phyloP scores from a whole-genome alignment of 2,888 invertebrate genomes.

The Apamea crenata region DNA sequence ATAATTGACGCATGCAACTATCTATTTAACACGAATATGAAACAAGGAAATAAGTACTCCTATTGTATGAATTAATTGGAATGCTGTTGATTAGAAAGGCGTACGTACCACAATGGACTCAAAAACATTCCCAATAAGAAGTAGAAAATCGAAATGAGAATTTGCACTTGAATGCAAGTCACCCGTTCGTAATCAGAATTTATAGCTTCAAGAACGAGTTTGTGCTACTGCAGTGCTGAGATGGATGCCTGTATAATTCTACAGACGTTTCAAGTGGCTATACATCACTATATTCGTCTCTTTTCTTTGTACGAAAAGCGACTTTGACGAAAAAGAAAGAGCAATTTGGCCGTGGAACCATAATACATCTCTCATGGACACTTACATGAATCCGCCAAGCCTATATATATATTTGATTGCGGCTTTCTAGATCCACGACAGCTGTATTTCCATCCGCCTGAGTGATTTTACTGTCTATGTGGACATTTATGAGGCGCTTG shows the following conservation, averaged over 20 bases:
- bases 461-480: slow-evolving; percentile 41
- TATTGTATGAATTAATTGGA: slow-evolving; percentile 41
- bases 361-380: slow-evolving; percentile 33
- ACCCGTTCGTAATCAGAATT: slow-evolving; percentile 78
- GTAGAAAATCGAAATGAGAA: slow-evolving; percentile 75
- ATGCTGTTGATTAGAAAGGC: slow-evolving; percentile 56
- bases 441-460: slow-evolving; percentile 34
- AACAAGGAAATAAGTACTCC: not conserved
- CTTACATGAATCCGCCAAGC: slow-evolving; percentile 37
- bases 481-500: slow-evolving; percentile 54
- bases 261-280: slow-evolving; percentile 51
- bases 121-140: slow-evolving; percentile 70
- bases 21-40: not conserved
- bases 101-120: slow-evolving; percentile 46
- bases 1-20: slow-evolving; percentile 9
- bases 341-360: slow-evolving; percentile 19
- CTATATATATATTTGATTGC: slow-evolving; percentile 48
- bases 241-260: slow-evolving; percentile 74
- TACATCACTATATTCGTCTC: slow-evolving; percentile 40
- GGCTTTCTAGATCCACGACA: slow-evolving; percentile 47
- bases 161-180: slow-evolving; percentile 79
- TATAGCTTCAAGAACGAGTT: slow-evolving; percentile 78
- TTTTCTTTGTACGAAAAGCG: slow-evolving; percentile 37
- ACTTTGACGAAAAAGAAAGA: slow-evolving; percentile 36
- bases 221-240: slow-evolving; percentile 71